Evolutionary conservation across 2,797 vertebrate species (phyloP).

Genomic region (Morus bassanus): DNA sequence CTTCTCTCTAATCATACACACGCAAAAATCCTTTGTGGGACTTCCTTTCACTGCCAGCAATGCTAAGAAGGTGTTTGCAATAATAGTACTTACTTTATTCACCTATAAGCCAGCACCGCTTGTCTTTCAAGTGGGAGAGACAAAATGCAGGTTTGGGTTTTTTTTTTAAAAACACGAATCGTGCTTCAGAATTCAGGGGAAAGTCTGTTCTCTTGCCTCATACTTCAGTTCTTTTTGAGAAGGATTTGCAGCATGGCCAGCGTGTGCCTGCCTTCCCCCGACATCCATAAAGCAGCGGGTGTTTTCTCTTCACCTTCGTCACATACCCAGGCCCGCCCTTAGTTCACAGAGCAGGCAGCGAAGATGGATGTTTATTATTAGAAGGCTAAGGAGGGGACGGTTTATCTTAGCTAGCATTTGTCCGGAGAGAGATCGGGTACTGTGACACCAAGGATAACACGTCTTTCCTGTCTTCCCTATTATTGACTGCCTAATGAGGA

Average conservation of each 20-base stretch:
- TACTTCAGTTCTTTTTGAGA: neutral
- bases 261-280: neutral
- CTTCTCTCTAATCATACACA: neutral
- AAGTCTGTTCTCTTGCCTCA: neutral
- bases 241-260: neutral
- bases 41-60: slow-evolving; percentile 14
- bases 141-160: neutral
- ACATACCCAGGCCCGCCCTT: accelerated
- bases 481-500: neutral
- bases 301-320: neutral
- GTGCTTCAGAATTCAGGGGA: neutral
- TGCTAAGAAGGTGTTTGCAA: neutral
- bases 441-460: accelerated
- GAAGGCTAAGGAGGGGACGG: neutral
- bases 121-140: neutral
- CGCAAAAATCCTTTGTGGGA: neutral
- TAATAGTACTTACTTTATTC: neutral
- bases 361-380: neutral
- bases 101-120: neutral
- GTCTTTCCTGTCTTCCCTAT: neutral
- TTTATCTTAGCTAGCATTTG: neutral
- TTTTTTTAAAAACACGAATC: neutral
- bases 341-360: neutral
- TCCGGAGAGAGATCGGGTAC: neutral
- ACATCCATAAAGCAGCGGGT: neutral